A percentile compares a stretch with the other conserved stretches of the same genome.
Conservation (phyloP, 2,888 invertebrate genomes). For the Sphecodes monilicornis region DNA sequence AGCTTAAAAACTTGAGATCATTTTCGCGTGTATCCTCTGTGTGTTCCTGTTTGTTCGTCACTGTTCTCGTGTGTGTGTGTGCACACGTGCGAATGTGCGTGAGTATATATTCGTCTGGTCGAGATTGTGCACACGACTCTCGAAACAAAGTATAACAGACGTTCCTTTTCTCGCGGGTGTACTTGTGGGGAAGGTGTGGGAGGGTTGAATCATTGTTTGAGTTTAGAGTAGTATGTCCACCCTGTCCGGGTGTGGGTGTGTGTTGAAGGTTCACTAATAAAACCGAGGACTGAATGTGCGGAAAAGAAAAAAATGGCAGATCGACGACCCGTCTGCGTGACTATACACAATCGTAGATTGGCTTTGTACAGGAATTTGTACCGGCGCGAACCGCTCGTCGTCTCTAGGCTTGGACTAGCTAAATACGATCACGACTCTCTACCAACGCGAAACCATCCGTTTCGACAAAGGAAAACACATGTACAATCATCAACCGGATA, state of each 20-base stretch:
- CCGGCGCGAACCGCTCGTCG: slow-evolving; percentile 21
- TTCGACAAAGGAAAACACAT: slow-evolving; percentile 36
- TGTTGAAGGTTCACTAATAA: not conserved
- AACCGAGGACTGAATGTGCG: slow-evolving; percentile 29
- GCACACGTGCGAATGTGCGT: slow-evolving; percentile 10
- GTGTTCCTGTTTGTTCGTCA: not conserved
- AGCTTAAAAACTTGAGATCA: slow-evolving; percentile 82
- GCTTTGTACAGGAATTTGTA: slow-evolving; percentile 44
- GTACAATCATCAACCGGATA: slow-evolving; percentile 71
- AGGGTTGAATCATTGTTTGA: not conserved
- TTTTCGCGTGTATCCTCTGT: slow-evolving; percentile 70
- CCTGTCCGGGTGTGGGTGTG: not conserved
- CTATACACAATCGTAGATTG: slow-evolving; percentile 30
- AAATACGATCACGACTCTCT: slow-evolving; percentile 77
- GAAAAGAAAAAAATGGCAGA: slow-evolving; percentile 29
- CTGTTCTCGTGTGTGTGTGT: slow-evolving; percentile 55
- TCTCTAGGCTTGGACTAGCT: slow-evolving; percentile 80
- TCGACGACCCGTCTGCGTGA: slow-evolving; percentile 28
- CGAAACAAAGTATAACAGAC: slow-evolving; percentile 35
- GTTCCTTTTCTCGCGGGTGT: not conserved
- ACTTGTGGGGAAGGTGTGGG: not conserved
- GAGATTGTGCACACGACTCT: slow-evolving; percentile 56
- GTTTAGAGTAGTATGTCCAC: not conserved
- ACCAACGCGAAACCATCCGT: slow-evolving; percentile 71
- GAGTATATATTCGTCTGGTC: slow-evolving; percentile 25